A percentile compares a stretch with the other conserved stretches of the same genome.
Conservation (phyloP, 2,888 invertebrate species). For the Junonia oenone region DNA sequence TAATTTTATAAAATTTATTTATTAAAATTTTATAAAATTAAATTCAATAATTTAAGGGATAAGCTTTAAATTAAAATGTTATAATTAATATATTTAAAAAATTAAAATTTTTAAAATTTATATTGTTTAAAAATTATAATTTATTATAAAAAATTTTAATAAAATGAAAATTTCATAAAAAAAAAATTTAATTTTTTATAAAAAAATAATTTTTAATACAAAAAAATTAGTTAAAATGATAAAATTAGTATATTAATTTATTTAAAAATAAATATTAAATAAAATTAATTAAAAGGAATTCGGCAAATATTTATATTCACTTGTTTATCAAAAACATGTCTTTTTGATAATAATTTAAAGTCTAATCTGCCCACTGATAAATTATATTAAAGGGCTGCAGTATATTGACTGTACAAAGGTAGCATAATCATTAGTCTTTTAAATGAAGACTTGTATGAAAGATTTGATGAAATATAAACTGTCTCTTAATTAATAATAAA, state of each 20-base stretch:
- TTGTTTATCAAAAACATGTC: conserved; percentile 90
- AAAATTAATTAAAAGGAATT: conserved; percentile 72
- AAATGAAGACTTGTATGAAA: background rate
- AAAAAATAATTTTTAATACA: conserved; percentile 62
- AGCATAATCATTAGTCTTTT: conserved; percentile 63
- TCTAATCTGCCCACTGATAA: conserved; percentile 85
- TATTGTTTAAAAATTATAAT: conserved; percentile 77
- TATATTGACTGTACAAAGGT: conserved; percentile 52
- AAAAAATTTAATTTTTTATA: conserved; percentile 63
- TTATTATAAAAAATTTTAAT: conserved; percentile 67
- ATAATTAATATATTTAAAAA: conserved; percentile 53
- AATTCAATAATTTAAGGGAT: conserved; percentile 77
- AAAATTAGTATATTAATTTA: conserved; percentile 75
- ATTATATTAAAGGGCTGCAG: conserved; percentile 85
- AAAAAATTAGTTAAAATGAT: conserved; percentile 74
- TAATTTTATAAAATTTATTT: conserved; percentile 45
- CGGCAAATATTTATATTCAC: conserved; percentile 82
- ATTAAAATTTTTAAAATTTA: conserved; percentile 75
- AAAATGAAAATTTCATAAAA: conserved; percentile 43
- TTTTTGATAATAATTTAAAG: conserved; percentile 63
- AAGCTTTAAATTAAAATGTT: conserved; percentile 80
- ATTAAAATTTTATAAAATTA: conserved; percentile 41
- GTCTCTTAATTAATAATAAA: conserved; percentile 67
- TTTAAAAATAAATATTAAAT: conserved; percentile 76
- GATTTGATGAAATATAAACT: conserved; percentile 81